Base-by-base conservation (phyloP, 2,797 vertebrate genomes). In the Yasuhikotakia modesta region DNA sequence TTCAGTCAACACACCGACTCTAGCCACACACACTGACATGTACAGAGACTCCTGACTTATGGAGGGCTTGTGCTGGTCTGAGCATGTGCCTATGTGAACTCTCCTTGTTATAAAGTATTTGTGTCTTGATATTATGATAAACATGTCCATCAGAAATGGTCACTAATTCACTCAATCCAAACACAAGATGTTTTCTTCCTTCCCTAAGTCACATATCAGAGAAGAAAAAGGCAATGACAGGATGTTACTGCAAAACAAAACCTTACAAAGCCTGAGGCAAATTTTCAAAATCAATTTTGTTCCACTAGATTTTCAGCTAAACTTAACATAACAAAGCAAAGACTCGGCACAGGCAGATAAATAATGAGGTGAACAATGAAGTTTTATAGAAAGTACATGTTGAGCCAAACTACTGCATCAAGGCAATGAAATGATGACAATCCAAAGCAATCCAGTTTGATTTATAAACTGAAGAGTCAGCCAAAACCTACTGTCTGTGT, bases 1-100 rank as follows among this genome's bases (percentile, higher is more conserved):
- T 43, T 35, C 65, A 60, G 45, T 61, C 76, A 46, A 72, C 67
- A 71, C 60, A 68, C 48, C 53, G 52, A 67, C 43, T 16, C 32
- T 57, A 53, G 50, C 70, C 76, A 65, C 79, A 81, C 74, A 77
- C 61, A 52, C 43, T 16, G 16, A n/a, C 22, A 24, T 19, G 30
- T 32, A 19, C 16, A 35, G 17, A 58, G 61, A 78, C 21, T 39
- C 14, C 21, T 27, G 48, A 16, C 39, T 12, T n/a, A n/a, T 64
- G 57, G 69, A 24, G 4, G 17, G 16, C 43, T 50, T 30, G 19
- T 52, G 73, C 21, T 30, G 32, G 11, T 48, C 35, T 63, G 39
- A 46, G n/a, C 11, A 45, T 14, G 16, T 19, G 14, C 58, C 22
- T 46, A 66, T 66, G 43, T 73, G 70, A 11, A 50, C 19, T 64